Conservation (phyloP, 2,113 vertebrate genomes). For the Ardeotis arabs region DNA sequence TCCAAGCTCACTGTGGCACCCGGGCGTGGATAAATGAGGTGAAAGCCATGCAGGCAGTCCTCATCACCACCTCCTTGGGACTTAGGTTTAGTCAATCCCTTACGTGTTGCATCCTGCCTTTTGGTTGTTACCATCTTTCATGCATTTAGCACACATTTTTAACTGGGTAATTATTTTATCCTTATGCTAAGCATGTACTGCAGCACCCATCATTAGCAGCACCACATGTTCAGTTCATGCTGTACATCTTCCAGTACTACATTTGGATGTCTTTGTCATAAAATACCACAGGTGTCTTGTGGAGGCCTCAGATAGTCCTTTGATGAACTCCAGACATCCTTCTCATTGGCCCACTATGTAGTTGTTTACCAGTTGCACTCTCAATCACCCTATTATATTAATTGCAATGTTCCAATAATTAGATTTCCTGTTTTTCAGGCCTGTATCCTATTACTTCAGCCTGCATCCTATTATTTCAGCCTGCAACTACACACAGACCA, state of each 20-base stretch:
- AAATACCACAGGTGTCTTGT: not conserved
- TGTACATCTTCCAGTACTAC: not conserved
- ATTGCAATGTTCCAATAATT: not conserved
- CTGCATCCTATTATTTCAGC: not conserved
- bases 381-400: conserved; percentile 10
- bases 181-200: not conserved
- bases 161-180: not conserved
- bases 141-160: not conserved
- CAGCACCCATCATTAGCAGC: not conserved
- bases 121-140: not conserved
- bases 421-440: conserved; percentile 43
- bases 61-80: not conserved
- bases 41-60: accelerated
- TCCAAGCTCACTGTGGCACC: accelerated
- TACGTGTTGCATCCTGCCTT: not conserved
- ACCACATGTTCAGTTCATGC: not conserved
- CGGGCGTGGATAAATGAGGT: not conserved
- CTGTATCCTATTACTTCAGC: not conserved
- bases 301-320: not conserved
- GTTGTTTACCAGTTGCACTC: not conserved
- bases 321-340: not conserved
- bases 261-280: conserved; percentile 2
- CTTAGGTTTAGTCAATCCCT: not conserved
- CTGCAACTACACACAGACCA: not conserved
- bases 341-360: not conserved